A percentile compares a stretch with the other conserved stretches of the same genome.
Evolutionary conservation across 2,797 vertebrate genomes (phyloP).

Genomic region (Poecilia wingei): DNA sequence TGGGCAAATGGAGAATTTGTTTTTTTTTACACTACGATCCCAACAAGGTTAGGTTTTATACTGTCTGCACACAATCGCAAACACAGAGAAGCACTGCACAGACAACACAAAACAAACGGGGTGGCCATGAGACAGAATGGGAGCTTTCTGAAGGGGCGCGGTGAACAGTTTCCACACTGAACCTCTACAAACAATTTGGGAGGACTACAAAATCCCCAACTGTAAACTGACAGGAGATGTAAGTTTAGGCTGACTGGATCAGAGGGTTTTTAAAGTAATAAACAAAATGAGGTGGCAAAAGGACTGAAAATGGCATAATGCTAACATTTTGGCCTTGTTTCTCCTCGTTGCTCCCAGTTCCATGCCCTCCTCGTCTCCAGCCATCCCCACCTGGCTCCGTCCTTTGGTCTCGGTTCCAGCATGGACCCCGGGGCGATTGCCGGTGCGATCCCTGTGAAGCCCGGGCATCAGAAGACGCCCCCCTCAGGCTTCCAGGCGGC

Average conservation of each 20-base stretch:
- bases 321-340: constrained; percentile 61
- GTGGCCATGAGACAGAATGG: constrained; percentile 35
- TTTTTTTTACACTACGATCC: constrained; percentile 11
- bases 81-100: constrained; percentile 59
- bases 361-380: constrained; percentile 84
- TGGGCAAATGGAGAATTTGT: neutral
- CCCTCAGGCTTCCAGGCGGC: constrained; percentile 89
- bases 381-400: constrained; percentile 82
- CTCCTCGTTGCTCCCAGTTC: constrained; percentile 77
- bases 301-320: constrained; percentile 45
- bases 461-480: constrained; percentile 88
- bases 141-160: neutral
- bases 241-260: neutral
- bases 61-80: constrained; percentile 34
- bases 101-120: constrained; percentile 54
- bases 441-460: neutral
- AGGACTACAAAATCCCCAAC: constrained; percentile 1
- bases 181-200: neutral
- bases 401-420: constrained; percentile 61
- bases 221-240: constrained; percentile 2
- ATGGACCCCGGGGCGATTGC: constrained; percentile 14
- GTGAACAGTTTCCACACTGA: neutral
- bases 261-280: neutral
- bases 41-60: constrained; percentile 12
- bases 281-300: constrained; percentile 3